Conservation (phyloP, 2,113 vertebrate genomes). For the Pyxicephalus adspersus region DNA sequence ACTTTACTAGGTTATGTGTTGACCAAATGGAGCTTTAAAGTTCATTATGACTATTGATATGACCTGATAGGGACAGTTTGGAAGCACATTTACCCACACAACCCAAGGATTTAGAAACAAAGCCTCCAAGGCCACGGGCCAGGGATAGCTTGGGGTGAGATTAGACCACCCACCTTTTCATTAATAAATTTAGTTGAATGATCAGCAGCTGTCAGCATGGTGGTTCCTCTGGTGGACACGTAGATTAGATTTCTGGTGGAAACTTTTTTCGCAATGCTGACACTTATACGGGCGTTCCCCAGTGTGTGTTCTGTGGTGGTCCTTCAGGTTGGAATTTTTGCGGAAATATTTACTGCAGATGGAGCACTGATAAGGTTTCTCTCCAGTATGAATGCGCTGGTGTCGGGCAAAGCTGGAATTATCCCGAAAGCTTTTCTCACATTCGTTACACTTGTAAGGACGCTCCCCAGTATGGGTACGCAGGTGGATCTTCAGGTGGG, state of each 20-base stretch:
- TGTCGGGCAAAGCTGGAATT: constrained; percentile 46
- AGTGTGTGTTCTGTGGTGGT: constrained; percentile 45
- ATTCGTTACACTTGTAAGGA: constrained; percentile 39
- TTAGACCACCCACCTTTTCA: too few relatives aligned
- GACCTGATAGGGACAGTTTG: too few relatives aligned
- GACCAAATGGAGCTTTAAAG: too few relatives aligned
- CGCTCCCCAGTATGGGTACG: constrained; percentile 48
- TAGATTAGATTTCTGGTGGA: constrained; percentile 47
- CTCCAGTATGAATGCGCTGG: constrained; percentile 56
- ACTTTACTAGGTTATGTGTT: too few relatives aligned
- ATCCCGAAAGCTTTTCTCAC: constrained; percentile 51
- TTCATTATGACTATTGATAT: too few relatives aligned
- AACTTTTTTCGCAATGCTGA: constrained; percentile 41
- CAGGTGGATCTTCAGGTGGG: constrained; percentile 44
- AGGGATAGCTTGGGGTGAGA: too few relatives aligned
- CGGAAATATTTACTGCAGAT: constrained; percentile 26
- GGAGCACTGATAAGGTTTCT: constrained; percentile 53
- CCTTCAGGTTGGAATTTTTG: constrained; percentile 49
- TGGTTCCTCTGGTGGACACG: constrained; percentile 41
- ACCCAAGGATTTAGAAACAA: too few relatives aligned
- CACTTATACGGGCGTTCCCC: constrained; percentile 44
- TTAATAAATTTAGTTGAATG: too few relatives aligned
- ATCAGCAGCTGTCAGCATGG: constrained; percentile 31
- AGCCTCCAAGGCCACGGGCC: too few relatives aligned
- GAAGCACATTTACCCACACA: too few relatives aligned